These are phyloP conservation scores for Dysdera silvatica DNA, from an alignment of 1,140 invertebrate genomes.

Conservation along the genomic window DNA sequence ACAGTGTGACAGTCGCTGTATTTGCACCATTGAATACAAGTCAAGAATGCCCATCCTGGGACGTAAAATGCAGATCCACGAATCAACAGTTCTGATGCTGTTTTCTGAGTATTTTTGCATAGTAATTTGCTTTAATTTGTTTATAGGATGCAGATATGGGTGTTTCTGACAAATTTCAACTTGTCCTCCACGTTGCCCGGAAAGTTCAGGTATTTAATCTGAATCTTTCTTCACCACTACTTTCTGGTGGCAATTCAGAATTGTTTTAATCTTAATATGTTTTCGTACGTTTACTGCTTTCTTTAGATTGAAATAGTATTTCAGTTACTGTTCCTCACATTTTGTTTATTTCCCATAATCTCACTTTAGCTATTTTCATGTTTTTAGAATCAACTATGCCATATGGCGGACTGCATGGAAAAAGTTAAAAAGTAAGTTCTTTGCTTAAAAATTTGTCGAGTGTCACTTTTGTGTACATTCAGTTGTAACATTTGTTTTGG, in stretches of 20 bases:
- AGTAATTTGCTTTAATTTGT: no score
- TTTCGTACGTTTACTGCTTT: background rate
- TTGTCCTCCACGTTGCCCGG: constrained; percentile 45
- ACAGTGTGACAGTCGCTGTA: no score
- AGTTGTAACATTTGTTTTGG: background rate
- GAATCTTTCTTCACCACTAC: no score
- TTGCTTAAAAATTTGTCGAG: background rate
- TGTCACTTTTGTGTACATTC: background rate
- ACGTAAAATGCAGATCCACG: no score
- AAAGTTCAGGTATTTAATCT: constrained; percentile 38
- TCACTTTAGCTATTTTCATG: no score
- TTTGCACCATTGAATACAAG: no score
- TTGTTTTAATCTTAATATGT: background rate
- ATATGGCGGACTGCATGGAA: constrained; percentile 43
- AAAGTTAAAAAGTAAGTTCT: constrained; percentile 45
- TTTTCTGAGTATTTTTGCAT: background rate
- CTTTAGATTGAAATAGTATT: background rate
- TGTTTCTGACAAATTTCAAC: constrained; percentile 44
- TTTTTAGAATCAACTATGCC: constrained; percentile 41
- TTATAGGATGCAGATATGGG: constrained; percentile 35
- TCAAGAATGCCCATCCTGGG: no score
- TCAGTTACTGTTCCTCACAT: background rate
- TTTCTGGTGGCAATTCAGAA: background rate
- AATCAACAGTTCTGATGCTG: no score
- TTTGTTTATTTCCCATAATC: no score